Conservation (phyloP, 2,888 invertebrate genomes). For the Xanthorhoe spadicearia region DNA sequence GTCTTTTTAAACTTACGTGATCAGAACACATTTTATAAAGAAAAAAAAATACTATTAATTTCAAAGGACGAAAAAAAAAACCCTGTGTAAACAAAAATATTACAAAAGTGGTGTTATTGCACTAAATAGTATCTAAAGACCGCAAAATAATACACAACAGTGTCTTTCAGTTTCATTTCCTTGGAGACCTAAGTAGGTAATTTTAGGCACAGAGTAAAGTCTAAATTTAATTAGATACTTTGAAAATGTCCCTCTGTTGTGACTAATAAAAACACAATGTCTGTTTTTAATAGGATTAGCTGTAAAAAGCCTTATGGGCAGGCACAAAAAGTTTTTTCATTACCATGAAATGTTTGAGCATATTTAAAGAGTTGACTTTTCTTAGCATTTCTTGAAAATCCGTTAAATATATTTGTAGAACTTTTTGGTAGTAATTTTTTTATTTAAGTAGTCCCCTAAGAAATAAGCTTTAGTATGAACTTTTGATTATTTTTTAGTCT, state of each 20-base stretch:
- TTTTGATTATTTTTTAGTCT: no score
- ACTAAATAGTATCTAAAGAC: neutral
- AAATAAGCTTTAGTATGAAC: no score
- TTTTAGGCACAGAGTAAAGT: slow-evolving; percentile 19
- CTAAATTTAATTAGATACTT: slow-evolving; percentile 28
- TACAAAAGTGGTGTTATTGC: neutral
- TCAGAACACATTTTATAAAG: no score
- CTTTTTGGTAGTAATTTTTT: no score
- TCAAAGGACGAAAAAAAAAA: no score
- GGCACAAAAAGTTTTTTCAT: slow-evolving; percentile 34
- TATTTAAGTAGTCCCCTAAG: no score
- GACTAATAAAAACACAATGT: slow-evolving; percentile 29
- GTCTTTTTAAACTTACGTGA: no score
- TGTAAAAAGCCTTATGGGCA: slow-evolving; percentile 31
- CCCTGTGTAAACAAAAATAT: no score
- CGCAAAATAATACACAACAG: neutral
- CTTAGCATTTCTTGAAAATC: neutral
- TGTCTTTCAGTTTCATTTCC: slow-evolving; percentile 12
- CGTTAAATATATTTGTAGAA: no score
- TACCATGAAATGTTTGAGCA: slow-evolving; percentile 23
- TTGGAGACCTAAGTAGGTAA: slow-evolving; percentile 24
- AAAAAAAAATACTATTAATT: no score
- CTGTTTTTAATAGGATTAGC: slow-evolving; percentile 33
- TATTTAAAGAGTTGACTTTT: neutral
- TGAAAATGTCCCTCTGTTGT: slow-evolving; percentile 21